Evolutionary conservation across 1,140 invertebrate genomes (phyloP).

Genomic region (Steinernema feltiae): DNA sequence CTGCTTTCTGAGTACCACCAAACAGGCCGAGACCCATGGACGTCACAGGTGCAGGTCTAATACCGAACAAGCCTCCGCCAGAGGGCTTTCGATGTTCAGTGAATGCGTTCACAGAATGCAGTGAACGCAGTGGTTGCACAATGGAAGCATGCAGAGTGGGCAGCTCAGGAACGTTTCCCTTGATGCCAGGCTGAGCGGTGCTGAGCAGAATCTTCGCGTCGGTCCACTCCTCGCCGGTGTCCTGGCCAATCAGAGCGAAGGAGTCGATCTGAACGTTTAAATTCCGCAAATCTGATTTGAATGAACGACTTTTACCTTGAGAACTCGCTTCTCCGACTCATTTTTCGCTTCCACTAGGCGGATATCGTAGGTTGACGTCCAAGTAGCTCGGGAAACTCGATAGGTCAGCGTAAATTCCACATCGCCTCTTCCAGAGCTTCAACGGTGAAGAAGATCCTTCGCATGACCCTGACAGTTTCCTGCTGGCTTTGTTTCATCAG

Average conservation of each 20-base stretch:
- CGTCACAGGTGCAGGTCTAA: neutral
- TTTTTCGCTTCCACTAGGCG: constrained; percentile 48
- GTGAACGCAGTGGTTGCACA: neutral
- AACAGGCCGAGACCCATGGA: too few relatives aligned
- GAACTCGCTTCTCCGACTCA: neutral
- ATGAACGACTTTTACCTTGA: neutral
- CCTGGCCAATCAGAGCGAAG: constrained; percentile 58
- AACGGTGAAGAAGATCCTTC: neutral
- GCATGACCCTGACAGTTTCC: neutral
- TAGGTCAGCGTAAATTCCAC: neutral
- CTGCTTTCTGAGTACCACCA: neutral
- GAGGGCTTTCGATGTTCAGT: neutral
- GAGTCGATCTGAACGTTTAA: constrained; percentile 58
- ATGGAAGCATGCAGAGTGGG: constrained; percentile 47
- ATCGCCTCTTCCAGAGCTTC: neutral
- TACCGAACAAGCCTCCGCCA: neutral
- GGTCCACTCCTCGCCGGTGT: constrained; percentile 60
- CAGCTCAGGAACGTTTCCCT: constrained; percentile 58
- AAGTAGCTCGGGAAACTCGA: neutral
- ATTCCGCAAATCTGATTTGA: neutral
- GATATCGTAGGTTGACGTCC: constrained; percentile 45
- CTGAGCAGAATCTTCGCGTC: constrained; percentile 58
- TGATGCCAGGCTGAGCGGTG: constrained; percentile 59
- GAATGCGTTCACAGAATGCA: neutral
- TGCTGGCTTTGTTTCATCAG: too few relatives aligned